Evolutionary conservation across 2,888 invertebrate species (phyloP), one percentile per base, ranked within the genome.

Genomic region (Latrodectus hesperus): DNA sequence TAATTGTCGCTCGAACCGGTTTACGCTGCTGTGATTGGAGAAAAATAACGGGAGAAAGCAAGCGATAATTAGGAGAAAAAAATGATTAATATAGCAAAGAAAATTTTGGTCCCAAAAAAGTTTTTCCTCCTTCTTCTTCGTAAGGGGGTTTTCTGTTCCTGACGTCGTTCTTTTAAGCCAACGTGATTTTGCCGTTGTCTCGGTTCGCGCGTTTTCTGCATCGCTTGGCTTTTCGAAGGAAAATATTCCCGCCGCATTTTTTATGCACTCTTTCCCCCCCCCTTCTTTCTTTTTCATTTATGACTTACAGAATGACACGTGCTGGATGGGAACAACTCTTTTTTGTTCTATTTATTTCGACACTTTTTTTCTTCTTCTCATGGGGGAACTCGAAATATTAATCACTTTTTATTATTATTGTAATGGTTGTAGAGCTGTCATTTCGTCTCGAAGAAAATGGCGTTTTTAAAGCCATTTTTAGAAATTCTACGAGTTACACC

Each of bases 21-120:
- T 87, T 82, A 87, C 81, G 86, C 81, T 67, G 72, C 86, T 68
- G 86, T 87, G 86, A 87, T 87, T 87, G 86, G 86, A 87, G 81
- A 81, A 81, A 87, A 87, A 81, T 81, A 60, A 38, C n/a, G 60
- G 60, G 60, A 80, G 76, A 72, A 67, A 75, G 76, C 72, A 77
- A 73, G 86, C 80, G 81, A 87, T 87, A 87, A 87, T 87, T 87
- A 87, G 86, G 75, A 76, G 53, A 82, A 87, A 82, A 87, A 87
- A 87, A 87, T 87, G 86, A 87, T 87, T 87, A 87, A 87, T 87
- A 87, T 87, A 76, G 81, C 86, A 82, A 87, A 87, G 86, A 87
- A 87, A 87, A 81, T 86, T 85, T 73, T 65, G 86, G 75, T 71
- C 77, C 65, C 71, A 79, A 86, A 86, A 86, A 87, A 77, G 71